phyloP scores from a whole-genome alignment of 1,140 invertebrate genomes.

The Drosophila tristis region DNA sequence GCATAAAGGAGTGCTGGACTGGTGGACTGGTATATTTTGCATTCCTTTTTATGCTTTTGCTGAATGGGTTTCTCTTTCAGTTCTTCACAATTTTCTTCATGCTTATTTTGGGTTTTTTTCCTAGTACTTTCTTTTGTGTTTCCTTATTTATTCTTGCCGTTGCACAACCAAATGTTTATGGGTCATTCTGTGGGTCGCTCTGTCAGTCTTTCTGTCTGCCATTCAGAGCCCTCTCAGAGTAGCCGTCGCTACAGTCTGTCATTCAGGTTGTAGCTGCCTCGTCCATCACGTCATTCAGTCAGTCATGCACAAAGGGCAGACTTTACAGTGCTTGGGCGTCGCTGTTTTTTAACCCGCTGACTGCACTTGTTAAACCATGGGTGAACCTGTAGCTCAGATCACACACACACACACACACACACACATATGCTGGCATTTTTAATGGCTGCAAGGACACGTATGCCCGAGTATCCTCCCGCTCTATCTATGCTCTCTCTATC shows the following conservation, averaged over 20 bases:
- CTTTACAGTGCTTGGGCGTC: constrained; percentile 41
- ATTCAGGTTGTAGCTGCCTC: neutral
- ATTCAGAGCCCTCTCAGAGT: neutral
- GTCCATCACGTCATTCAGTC: constrained; percentile 11
- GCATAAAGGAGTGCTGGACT: too few species aligned
- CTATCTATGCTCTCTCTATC: neutral
- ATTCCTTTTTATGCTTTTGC: constrained; percentile 29
- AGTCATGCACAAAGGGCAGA: constrained; percentile 55
- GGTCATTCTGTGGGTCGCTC: constrained; percentile 40
- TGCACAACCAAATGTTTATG: constrained; percentile 43
- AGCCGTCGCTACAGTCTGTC: neutral
- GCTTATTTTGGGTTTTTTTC: constrained; percentile 3
- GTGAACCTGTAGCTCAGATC: constrained; percentile 25
- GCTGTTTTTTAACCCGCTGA: constrained; percentile 51
- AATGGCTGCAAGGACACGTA: constrained; percentile 74
- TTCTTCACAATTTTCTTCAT: constrained; percentile 13
- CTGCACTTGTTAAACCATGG: constrained; percentile 61
- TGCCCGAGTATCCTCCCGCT: constrained; percentile 25
- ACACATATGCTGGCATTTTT: constrained; percentile 70
- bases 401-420: neutral
- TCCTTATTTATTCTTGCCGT: constrained; percentile 25
- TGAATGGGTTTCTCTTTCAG: constrained; percentile 11
- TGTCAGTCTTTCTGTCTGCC: neutral
- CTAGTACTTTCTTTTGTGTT: constrained; percentile 14
- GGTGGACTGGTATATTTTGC: constrained; percentile 18